Percentiles rank a stretch among this genome's conserved stretches.
Evolutionary conservation across 2,888 invertebrate genomes (phyloP).

Genomic region (Zygogramma bicolorata): DNA sequence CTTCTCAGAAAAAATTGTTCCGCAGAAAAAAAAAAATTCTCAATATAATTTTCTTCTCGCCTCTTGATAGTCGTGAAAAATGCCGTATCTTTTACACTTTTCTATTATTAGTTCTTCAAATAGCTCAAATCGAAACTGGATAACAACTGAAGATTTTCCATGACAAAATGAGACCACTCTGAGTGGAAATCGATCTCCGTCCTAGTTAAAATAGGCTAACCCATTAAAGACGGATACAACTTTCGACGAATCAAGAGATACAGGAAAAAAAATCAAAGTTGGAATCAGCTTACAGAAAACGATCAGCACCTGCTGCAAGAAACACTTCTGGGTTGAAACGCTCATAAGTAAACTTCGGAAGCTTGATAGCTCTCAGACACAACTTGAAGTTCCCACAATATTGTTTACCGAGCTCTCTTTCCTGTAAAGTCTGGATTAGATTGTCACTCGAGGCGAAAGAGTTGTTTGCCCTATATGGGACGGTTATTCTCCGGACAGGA

Average conservation of each 20-base stretch:
- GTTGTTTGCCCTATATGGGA: not conserved
- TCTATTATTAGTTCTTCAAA: too few species aligned
- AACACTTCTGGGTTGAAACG: conserved; percentile 31
- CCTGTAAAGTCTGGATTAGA: conserved; percentile 17
- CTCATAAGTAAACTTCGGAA: conserved; percentile 28
- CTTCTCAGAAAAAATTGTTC: too few species aligned
- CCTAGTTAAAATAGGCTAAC: not conserved
- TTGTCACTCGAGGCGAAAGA: conserved; percentile 10
- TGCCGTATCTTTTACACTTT: too few species aligned
- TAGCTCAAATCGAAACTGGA: too few species aligned
- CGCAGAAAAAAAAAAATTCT: too few species aligned
- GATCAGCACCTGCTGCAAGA: conserved; percentile 9
- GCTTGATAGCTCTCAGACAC: conserved; percentile 23
- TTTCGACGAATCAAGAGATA: not conserved
- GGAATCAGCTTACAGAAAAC: not conserved
- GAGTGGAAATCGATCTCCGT: too few species aligned
- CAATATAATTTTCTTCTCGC: too few species aligned
- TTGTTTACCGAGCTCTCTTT: conserved; percentile 26
- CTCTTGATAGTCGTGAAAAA: too few species aligned
- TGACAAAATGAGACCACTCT: too few species aligned
- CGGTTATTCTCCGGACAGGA: not conserved
- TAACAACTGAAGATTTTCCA: too few species aligned
- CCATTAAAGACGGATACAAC: not conserved
- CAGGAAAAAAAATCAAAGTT: not conserved
- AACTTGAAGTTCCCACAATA: conserved; percentile 27